phyloP scores from a whole-genome alignment of 2,113 vertebrate genomes.

The Solenodon paradoxus region DNA sequence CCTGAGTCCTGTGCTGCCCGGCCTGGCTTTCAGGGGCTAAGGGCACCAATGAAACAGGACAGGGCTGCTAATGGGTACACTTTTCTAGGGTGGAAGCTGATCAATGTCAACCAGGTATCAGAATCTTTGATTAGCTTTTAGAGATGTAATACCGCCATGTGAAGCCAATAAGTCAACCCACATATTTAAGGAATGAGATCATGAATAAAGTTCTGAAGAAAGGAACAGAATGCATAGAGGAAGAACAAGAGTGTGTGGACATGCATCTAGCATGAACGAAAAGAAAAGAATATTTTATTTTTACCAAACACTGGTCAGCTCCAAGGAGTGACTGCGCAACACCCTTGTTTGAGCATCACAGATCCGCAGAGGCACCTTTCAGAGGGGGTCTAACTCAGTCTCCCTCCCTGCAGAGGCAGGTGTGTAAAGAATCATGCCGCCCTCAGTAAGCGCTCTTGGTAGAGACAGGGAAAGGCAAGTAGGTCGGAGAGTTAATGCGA shows the following conservation, averaged over 20 bases:
- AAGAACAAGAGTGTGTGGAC: no score
- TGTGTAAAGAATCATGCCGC: not conserved
- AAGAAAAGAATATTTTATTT: slow-evolving; percentile 4
- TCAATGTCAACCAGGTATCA: not conserved
- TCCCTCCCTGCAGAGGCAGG: not conserved
- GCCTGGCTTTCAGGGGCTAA: not conserved
- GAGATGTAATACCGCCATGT: not conserved
- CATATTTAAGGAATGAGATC: not conserved
- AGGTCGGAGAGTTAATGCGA: not conserved
- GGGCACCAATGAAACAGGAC: not conserved
- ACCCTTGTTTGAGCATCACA: not conserved
- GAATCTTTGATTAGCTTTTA: not conserved
- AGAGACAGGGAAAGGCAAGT: not conserved
- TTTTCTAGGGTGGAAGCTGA: not conserved
- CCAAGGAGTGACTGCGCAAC: not conserved
- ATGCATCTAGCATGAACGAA: not conserved
- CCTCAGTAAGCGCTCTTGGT: not conserved
- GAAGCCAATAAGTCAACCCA: slow-evolving; percentile 13
- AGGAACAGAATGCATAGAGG: not conserved
- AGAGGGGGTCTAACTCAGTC: not conserved
- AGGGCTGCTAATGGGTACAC: not conserved
- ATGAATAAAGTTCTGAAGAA: not conserved
- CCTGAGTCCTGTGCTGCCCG: not conserved
- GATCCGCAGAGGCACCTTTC: no score
- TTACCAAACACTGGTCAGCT: not conserved